These are phyloP conservation scores for Priocnemis perturbator DNA, from an alignment of 2,888 invertebrate genomes.

Conservation along the genomic window DNA sequence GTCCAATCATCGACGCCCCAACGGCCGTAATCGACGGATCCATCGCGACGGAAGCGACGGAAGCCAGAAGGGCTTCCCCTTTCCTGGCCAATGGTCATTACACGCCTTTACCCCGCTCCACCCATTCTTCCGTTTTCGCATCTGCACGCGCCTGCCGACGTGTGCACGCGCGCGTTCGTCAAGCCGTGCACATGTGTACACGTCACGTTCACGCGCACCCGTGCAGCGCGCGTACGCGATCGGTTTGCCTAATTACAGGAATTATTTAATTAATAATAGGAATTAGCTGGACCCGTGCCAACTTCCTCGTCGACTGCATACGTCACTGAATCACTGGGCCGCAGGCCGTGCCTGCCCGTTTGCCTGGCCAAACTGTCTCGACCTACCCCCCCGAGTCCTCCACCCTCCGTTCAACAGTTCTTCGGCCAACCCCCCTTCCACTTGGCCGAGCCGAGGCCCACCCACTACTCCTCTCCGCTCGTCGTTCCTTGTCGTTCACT, in stretches of 20 bases:
- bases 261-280: constrained; percentile 61
- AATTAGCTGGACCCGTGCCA: constrained; percentile 51
- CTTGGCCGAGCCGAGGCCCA: too few species aligned
- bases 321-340: constrained; percentile 30
- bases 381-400: not conserved
- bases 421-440: not conserved
- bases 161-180: too few species aligned
- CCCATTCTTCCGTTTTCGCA: not conserved
- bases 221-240: not conserved
- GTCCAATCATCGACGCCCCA: constrained; percentile 53
- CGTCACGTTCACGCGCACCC: not conserved
- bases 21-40: constrained; percentile 37
- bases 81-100: constrained; percentile 48
- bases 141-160: too few species aligned
- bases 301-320: constrained; percentile 40
- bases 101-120: constrained; percentile 18
- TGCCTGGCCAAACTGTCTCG: not conserved
- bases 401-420: constrained; percentile 20
- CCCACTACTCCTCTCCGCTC: constrained; percentile 4
- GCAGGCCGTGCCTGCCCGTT: too few species aligned
- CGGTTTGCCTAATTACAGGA: constrained; percentile 50
- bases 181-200: too few species aligned
- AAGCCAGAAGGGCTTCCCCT: constrained; percentile 35
- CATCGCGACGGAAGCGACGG: constrained; percentile 47
- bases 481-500: constrained; percentile 18